These are phyloP conservation scores for Enteromius unitaeniatus DNA, from an alignment of 2,797 vertebrate species.

Conservation along the genomic window DNA sequence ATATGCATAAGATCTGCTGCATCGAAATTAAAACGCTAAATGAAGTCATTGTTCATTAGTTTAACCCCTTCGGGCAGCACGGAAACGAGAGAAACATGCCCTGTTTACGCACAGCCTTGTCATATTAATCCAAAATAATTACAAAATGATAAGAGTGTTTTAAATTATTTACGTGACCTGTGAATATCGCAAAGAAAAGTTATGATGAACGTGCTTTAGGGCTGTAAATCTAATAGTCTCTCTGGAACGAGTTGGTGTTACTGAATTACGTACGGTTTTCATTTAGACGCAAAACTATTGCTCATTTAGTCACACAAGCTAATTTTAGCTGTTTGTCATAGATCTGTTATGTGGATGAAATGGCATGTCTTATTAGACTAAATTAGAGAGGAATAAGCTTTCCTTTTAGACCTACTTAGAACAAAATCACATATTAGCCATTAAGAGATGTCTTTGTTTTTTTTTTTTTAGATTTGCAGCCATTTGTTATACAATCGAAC, in stretches of 20 bases:
- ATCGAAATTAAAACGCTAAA: slow-evolving; percentile 41
- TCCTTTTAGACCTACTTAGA: slow-evolving; percentile 18
- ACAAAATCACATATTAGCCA: background rate
- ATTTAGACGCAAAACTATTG: slow-evolving; percentile 11
- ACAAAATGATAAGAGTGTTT: slow-evolving; percentile 45
- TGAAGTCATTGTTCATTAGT: slow-evolving; percentile 44
- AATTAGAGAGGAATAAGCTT: background rate
- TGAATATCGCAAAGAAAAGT: background rate
- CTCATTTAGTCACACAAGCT: slow-evolving; percentile 24
- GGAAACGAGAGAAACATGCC: slow-evolving; percentile 21
- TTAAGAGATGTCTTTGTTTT: background rate
- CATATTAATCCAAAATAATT: slow-evolving; percentile 55
- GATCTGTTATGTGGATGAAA: slow-evolving; percentile 11
- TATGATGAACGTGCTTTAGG: slow-evolving; percentile 10
- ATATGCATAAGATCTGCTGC: slow-evolving; percentile 25
- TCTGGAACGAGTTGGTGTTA: slow-evolving; percentile 23
- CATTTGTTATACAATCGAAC: background rate
- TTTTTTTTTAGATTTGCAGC: background rate
- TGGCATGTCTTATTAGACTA: slow-evolving; percentile 11
- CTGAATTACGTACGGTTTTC: slow-evolving; percentile 15
- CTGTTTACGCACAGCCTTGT: slow-evolving; percentile 19
- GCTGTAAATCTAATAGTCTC: slow-evolving; percentile 33
- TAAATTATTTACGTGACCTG: slow-evolving; percentile 46
- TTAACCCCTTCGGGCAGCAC: slow-evolving; percentile 40
- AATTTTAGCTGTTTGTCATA: slow-evolving; percentile 25